Percentiles rank a stretch among this genome's conserved stretches.
phyloP scores from a whole-genome alignment of 2,888 invertebrate genomes.

The Drosophila setosimentum region DNA sequence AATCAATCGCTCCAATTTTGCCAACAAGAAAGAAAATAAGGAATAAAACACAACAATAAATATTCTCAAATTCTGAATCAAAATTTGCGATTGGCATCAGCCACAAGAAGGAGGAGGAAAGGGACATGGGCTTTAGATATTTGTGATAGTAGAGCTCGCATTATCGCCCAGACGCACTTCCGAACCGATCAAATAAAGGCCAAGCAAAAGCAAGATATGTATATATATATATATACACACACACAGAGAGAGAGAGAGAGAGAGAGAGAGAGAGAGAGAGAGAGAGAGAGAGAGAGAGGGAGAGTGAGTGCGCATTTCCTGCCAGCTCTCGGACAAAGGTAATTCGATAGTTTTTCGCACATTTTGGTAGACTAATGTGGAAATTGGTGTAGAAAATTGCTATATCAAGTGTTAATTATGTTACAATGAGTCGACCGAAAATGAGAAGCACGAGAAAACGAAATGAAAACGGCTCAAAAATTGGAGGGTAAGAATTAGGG shows the following conservation, averaged over 20 bases:
- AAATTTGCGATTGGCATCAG: conserved; percentile 45
- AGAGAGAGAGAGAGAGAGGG: not conserved
- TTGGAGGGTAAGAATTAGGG: conserved; percentile 3
- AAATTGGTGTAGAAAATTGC: conserved; percentile 65
- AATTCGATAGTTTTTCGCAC: conserved; percentile 78
- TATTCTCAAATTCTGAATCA: conserved; percentile 24
- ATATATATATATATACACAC: not conserved
- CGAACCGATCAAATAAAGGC: conserved; percentile 42
- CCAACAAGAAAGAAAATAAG: not conserved
- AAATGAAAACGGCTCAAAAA: conserved; percentile 10
- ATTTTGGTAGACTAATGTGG: conserved; percentile 46
- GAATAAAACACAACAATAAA: conserved; percentile 18
- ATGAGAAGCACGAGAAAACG: conserved; percentile 5
- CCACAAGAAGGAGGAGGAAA: not conserved
- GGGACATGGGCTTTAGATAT: conserved; percentile 43
- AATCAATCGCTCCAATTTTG: conserved; percentile 72
- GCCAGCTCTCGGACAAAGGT: conserved; percentile 51
- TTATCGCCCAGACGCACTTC: conserved; percentile 54
- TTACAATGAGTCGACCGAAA: conserved; percentile 73
- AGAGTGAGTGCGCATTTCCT: conserved; percentile 67
- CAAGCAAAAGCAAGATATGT: not conserved
- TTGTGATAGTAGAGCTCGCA: conserved; percentile 42
- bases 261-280: not conserved
- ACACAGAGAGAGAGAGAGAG: not conserved
- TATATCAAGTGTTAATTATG: conserved; percentile 81